Evolutionary conservation across 1,140 invertebrate species (phyloP), one percentile per base, ranked within the genome.

Genomic region (Drosophila repletoides): DNA sequence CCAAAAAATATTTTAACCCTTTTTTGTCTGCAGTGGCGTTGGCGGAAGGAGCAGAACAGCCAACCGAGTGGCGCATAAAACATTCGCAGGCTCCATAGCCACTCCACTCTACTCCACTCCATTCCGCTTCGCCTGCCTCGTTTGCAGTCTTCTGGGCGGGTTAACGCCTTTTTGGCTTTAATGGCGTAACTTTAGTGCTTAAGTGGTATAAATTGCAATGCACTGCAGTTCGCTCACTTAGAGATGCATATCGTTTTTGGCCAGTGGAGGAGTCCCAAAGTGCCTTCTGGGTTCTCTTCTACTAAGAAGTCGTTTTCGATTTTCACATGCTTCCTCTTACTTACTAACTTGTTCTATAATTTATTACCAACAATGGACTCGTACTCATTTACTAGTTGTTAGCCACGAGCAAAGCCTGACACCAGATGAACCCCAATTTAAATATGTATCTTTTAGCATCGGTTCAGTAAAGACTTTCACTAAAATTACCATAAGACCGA

Each of bases 191-290:
- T 84, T 84, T 86, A 86, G 61, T 72, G 75, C 72, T 64, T 84
- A 86, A 84, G 80, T 84, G 80, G 75, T 79, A 79, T 86, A 84
- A 86, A 86, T 86, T 86, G 76, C 76, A 75, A 28, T 64, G 31
- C 28, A 41, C 53, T 70, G 40, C 67, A 73, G 67, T 71, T 59
- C 33, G 43, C 66, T 66, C 51, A 29, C 52, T 51, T 45, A 22
- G 15, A 81, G 76, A 83, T 84, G 74, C 56, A 55, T 83, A 84
- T 83, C 77, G 34, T 36, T 51, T 55, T 22, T 24, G 26, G 63
- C 6, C 34, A 15, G 38, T 21, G 28, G 17, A 29, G 29, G 5
- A 45, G 15, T 28, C 7, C 31, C 22, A 12, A 14, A 28, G 36
- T 34, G 24, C 34, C 17, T 15, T 22, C 17, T 45, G 53, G 38